Base-by-base conservation (phyloP, 2,888 invertebrate species). In the Nomada hirtipes region DNA sequence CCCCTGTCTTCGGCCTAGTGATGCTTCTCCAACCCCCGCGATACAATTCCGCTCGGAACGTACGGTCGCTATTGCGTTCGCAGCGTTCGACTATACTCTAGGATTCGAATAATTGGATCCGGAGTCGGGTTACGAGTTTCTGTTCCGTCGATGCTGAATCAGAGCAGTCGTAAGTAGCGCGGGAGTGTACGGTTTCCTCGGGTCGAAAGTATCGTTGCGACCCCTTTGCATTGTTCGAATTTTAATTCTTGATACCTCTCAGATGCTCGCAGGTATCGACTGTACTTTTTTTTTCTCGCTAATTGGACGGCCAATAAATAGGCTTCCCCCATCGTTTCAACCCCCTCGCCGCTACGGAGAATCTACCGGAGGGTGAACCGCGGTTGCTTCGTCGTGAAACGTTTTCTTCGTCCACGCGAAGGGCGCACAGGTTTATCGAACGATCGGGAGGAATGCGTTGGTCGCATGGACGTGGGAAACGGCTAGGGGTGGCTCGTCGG, bases 41-140 rank as follows among this genome's bases (percentile, higher is more conserved):
- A 72, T 70, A 72, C 82, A 50, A 65, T 79, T 73, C 73, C 79
- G 60, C 70, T 61, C 65, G 81, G 75, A 68, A 69, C 68, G 75
- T 75, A 76, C 79, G 85, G 44, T 76, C 84, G 84, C 87, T 86
- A 82, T 84, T 86, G 81, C 79, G 64, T 57, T 68, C 74, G 83
- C 60, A 36, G 78, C 72, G 78, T 61, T 75, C 75, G 47, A 57
- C 71, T 75, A 73, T 87, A 77, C 77, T 73, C 82, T 76, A 87
- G 87, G 77, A 84, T 79, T 76, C 84, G 79, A 81, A 87, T 87
- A 87, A 87, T 87, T 87, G 87, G 87, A 87, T 87, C 80, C 67
- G 80, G 86, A 65, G 59, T 87, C 87, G 77, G 73, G 83, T 87
- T 86, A 86, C 86, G 70, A 63, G 77, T 84, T 84, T 76, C 83